Evolutionary conservation across 2,888 invertebrate species (phyloP).

Genomic region (Xestia xanthographa): DNA sequence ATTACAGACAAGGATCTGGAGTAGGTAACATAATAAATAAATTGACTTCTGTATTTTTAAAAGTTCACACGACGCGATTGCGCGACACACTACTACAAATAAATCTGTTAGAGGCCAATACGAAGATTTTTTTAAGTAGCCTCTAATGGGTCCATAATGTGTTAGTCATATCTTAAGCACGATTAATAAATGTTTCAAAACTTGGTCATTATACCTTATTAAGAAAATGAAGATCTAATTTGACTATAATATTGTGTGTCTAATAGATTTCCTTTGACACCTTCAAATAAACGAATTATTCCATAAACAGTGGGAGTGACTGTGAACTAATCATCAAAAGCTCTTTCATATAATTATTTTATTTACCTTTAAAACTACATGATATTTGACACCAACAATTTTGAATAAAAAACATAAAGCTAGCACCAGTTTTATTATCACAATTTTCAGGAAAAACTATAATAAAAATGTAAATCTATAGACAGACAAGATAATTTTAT

Average conservation of each 20-base stretch:
- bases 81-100: not conserved
- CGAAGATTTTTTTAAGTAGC: constrained; percentile 11
- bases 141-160: constrained; percentile 6
- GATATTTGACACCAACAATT: constrained; percentile 13
- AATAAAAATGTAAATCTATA: constrained; percentile 41
- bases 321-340: constrained; percentile 29
- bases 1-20: no score
- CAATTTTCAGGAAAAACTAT: constrained; percentile 26
- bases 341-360: constrained; percentile 5
- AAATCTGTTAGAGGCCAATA: not conserved
- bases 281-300: constrained; percentile 1
- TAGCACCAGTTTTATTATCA: constrained; percentile 8
- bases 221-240: constrained; percentile 1
- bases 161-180: not conserved
- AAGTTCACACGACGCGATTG: not conserved
- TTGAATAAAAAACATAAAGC: not conserved
- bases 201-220: constrained; percentile 27
- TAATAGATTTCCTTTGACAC: not conserved
- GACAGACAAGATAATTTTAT: constrained; percentile 44
- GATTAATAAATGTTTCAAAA: constrained; percentile 3
- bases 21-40: not conserved
- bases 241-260: constrained; percentile 1
- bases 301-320: constrained; percentile 12
- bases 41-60: not conserved
- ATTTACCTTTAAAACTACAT: constrained; percentile 4